Base-by-base conservation (phyloP, 2,797 vertebrate genomes). In the Glyptemys insculpta region DNA sequence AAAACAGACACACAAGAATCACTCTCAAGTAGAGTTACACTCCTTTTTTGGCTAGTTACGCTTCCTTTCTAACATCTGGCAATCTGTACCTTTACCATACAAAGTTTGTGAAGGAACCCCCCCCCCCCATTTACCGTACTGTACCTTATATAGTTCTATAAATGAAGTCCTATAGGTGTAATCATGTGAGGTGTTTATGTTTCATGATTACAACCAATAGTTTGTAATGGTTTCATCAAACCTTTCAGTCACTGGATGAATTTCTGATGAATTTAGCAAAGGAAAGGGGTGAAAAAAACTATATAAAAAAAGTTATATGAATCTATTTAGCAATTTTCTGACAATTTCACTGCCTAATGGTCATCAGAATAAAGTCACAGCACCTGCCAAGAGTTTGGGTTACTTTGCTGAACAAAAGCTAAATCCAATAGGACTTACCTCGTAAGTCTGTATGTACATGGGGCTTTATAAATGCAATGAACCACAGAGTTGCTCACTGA, bases 201-300 rank as follows among this genome's bases (percentile, higher is more conserved):
- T 91, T 78, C 92, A 82, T 92, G 44, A 92, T 74, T 87, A 88
- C 89, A 94, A 83, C 9, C 49, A 89, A 93, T 62, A 53, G 82
- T 76, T 53, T 76, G 37, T 56, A 90, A 91, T 65, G 18, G 10
- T 91, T 88, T 88, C 56, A 80, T 89, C 59, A 79, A 6, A 7
- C 93, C 68, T 87, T 86, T 47, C 34, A 85, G 92, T 81, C 85
- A 88, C 50, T 81, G 88, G 65, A 37, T 11, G 56, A 93, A 96
- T 86, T 78, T 89, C 78, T 27, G 90, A 91, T 95, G 44, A 87
- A 72, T 2, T 88, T 53, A 15, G 15, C 21, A 83, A 81, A 76
- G 56, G 54, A 68, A 92, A 87, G 44, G 19, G 54, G 8, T 3
- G 4, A 3, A 15, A 79, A 34, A 31, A 68, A 62, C 29, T 21